Percentiles rank a stretch among this genome's conserved stretches.
Evolutionary conservation across 1,140 invertebrate genomes (phyloP).

Genomic region (Polyergus mexicanus): DNA sequence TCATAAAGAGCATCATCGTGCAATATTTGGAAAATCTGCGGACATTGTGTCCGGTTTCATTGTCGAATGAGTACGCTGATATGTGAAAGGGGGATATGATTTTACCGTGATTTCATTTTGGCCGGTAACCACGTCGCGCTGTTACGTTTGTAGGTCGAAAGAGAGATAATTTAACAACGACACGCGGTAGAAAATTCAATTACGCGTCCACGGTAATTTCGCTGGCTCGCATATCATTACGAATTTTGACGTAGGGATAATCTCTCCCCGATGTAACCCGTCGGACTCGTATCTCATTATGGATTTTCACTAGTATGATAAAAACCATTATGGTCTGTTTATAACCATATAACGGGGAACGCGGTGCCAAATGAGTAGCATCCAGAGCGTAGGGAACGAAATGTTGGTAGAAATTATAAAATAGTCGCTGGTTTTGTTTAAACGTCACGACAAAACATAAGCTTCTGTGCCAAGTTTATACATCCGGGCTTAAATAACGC

Average conservation of each 20-base stretch:
- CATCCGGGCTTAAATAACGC: not conserved
- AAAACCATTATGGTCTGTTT: not conserved
- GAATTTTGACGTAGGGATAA: slow-evolving; percentile 34
- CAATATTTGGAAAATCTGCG: slow-evolving; percentile 33
- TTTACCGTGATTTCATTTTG: slow-evolving; percentile 53
- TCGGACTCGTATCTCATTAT: slow-evolving; percentile 9
- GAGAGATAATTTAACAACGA: slow-evolving; percentile 57
- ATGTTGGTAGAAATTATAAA: slow-evolving; percentile 4
- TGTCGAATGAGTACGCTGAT: slow-evolving; percentile 41
- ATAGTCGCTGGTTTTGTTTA: not conserved
- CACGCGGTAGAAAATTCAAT: slow-evolving; percentile 52
- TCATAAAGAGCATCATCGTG: slow-evolving; percentile 39
- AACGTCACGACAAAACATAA: not conserved
- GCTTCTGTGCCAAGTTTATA: not conserved
- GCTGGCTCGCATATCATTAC: slow-evolving; percentile 51
- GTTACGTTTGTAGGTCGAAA: slow-evolving; percentile 21
- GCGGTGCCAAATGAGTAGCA: slow-evolving; percentile 9
- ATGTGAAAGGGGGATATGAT: slow-evolving; percentile 52
- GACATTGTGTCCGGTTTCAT: slow-evolving; percentile 30
- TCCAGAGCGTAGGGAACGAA: not conserved
- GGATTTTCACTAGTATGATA: slow-evolving; percentile 1
- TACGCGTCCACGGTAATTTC: slow-evolving; percentile 35
- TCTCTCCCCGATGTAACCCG: slow-evolving; percentile 6
- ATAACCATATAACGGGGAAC: not conserved
- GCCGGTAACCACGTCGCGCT: not conserved